Evolutionary conservation across 2,888 invertebrate genomes (phyloP), one percentile per base, ranked within the genome.

Genomic region (Agonopterix alstromeriana): DNA sequence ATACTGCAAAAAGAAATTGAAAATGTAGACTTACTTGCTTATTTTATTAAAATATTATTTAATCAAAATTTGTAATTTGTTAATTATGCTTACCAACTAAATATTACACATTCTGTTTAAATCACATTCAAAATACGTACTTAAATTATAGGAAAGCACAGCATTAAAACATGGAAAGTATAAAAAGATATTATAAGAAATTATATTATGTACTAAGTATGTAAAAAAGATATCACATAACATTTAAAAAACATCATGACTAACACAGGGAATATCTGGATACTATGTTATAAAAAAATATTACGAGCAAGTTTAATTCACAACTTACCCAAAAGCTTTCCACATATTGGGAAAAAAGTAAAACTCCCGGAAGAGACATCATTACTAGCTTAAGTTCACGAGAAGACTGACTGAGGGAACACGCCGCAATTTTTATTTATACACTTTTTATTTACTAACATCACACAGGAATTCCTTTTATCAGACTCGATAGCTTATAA

Each of bases 391-490:
- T 65, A 67, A 65, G 64, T 71, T 76, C 79, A 82, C 78, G 61
- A 65, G 58, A 57, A 68, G 72, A 82, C 78, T 84, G 79, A 70
- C 68, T 67, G 67, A 56, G 65, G 61, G 66, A 62, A 59, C 70
- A 73, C 77, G 65, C 60, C 56, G 68, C 66, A 61, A 51, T 80
- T 82, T 81, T 80, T 83, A 82, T 83, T 73, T 80, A 77, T 73
- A 73, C 82, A 82, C 77, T 82, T 80, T 78, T 79, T 86, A 79
- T 86, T 85, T 85, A 82, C 79, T 79, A 87, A 84, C 86, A 85
- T 82, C 73, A 82, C 83, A 82, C 71, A 72, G 62, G 68, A 71
- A 73, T 73, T 71, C 65, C 64, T 77, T 27, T 74, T 71, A 73
- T 73, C 68, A 67, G 56, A 67, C 58, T 65, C 64, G 70, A 65